phyloP scores from a whole-genome alignment of 1,140 invertebrate species.

The Dermatophagoides farinae region DNA sequence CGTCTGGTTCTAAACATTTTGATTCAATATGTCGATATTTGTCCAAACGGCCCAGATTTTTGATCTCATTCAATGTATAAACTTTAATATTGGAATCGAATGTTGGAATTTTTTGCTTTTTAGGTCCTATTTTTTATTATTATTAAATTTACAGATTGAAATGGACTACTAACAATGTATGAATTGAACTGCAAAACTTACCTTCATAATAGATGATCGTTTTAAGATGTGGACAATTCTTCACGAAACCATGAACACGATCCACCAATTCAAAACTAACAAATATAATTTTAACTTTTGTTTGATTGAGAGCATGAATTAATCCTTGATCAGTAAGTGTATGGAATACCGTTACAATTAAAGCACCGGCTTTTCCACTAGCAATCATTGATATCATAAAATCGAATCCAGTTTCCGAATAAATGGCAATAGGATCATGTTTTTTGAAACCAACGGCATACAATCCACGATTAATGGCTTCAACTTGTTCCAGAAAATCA shows the following conservation, averaged over 20 bases:
- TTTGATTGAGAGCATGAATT: constrained; percentile 85
- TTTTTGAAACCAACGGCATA: constrained; percentile 38
- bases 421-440: constrained; percentile 61
- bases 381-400: constrained; percentile 83
- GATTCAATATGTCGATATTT: background rate
- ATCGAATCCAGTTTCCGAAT: constrained; percentile 87
- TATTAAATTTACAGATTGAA: background rate
- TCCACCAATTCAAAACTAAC: constrained; percentile 21
- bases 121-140: constrained; percentile 9
- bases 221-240: constrained; percentile 5
- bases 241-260: constrained; percentile 4
- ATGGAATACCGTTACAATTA: constrained; percentile 85
- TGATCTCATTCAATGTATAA: background rate
- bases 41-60: background rate
- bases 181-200: background rate
- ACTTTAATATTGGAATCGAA: constrained; percentile 3
- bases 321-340: constrained; percentile 90
- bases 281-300: constrained; percentile 45
- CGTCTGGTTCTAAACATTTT: constrained; percentile 17
- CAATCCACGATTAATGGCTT: constrained; percentile 55
- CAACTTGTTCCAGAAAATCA: constrained; percentile 50
- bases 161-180: background rate
- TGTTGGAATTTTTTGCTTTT: background rate
- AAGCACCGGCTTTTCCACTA: constrained; percentile 13
- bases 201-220: constrained; percentile 14